Evolutionary conservation across 2,113 vertebrate genomes (phyloP).

Genomic region (Suncus etruscus): DNA sequence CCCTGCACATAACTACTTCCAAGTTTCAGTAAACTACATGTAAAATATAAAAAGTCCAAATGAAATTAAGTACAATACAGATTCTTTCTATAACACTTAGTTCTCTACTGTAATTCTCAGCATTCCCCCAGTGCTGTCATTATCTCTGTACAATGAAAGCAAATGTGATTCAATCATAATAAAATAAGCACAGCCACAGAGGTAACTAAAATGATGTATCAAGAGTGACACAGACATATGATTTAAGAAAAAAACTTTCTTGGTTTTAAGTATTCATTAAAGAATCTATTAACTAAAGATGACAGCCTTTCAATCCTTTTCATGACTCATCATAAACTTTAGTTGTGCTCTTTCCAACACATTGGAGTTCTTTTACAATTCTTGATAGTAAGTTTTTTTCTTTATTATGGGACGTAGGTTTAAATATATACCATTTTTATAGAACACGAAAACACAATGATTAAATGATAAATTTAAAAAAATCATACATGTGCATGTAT

Average conservation of each 20-base stretch:
- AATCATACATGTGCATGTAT: too few relatives aligned
- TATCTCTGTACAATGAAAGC: slow-evolving; percentile 75
- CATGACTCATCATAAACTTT: background rate
- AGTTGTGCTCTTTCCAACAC: background rate
- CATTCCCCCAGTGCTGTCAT: slow-evolving; percentile 24
- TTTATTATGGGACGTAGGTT: background rate
- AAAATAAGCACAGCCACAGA: slow-evolving; percentile 45
- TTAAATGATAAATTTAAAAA: background rate
- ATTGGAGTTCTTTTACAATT: background rate
- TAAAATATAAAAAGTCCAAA: slow-evolving; percentile 44
- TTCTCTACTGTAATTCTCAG: slow-evolving; percentile 9
- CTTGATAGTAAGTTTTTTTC: background rate
- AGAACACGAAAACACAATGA: background rate
- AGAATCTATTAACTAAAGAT: slow-evolving; percentile 2
- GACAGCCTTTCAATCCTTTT: background rate
- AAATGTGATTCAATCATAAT: slow-evolving; percentile 42
- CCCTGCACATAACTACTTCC: background rate
- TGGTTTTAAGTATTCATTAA: slow-evolving; percentile 46
- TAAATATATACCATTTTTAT: background rate
- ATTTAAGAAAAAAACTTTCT: background rate
- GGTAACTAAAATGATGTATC: slow-evolving; percentile 14
- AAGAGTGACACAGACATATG: background rate
- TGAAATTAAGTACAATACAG: slow-evolving; percentile 60
- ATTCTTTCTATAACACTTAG: slow-evolving; percentile 22
- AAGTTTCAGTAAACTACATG: slow-evolving; percentile 5